Percentiles rank a stretch among this genome's conserved stretches.
phyloP scores from a whole-genome alignment of 1,140 invertebrate species.

The Leguminivora glycinivorella region DNA sequence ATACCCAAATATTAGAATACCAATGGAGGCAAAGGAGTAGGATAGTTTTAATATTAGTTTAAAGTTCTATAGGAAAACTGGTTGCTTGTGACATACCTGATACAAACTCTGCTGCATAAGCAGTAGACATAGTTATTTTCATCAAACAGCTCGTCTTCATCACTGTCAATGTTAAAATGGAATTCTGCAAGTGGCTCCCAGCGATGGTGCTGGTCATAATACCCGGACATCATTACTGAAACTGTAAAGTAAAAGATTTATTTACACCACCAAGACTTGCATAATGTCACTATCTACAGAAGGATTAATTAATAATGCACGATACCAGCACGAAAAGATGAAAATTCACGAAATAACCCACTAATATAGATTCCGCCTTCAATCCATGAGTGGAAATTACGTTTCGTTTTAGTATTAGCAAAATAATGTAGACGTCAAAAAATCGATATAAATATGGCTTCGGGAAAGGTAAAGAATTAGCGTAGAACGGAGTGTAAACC shows the following conservation, averaged over 20 bases:
- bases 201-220: slow-evolving; percentile 68
- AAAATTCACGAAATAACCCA: neutral
- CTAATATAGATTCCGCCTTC: neutral
- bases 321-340: neutral
- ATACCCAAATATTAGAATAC: too few species aligned
- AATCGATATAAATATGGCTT: neutral
- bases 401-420: neutral
- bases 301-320: neutral
- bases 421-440: slow-evolving; percentile 2
- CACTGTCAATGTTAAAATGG: slow-evolving; percentile 56
- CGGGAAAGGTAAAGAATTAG: neutral
- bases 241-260: slow-evolving; percentile 13
- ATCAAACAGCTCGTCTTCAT: slow-evolving; percentile 49
- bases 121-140: slow-evolving; percentile 72
- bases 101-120: slow-evolving; percentile 71
- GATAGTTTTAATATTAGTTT: too few species aligned
- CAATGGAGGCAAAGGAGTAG: too few species aligned
- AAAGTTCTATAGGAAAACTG: neutral
- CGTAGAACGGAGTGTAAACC: neutral
- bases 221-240: slow-evolving; percentile 63
- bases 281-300: neutral
- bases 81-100: slow-evolving; percentile 53
- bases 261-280: neutral
- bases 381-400: neutral
- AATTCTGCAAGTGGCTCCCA: slow-evolving; percentile 77